Evolutionary conservation across 2,888 invertebrate species (phyloP).

Genomic region (Aphrophora alni): DNA sequence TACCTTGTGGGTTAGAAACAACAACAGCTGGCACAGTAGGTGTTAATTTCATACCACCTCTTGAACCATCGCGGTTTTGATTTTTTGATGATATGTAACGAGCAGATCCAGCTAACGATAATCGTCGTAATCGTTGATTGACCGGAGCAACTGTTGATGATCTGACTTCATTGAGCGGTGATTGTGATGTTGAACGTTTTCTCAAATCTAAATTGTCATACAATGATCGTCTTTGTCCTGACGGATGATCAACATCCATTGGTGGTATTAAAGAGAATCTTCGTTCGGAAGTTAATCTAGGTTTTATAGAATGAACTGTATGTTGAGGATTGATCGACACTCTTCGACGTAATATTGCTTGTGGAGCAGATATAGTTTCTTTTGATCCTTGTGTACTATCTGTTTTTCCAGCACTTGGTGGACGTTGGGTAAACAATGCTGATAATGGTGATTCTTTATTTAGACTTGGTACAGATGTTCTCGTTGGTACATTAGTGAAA

Average conservation of each 20-base stretch:
- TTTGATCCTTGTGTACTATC: neutral
- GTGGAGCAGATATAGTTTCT: neutral
- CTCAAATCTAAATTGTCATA: neutral
- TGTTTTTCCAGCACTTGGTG: neutral
- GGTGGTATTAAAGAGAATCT: slow-evolving; percentile 31
- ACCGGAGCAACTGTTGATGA: neutral
- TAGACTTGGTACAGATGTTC: neutral
- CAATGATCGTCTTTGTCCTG: neutral
- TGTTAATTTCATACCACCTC: neutral
- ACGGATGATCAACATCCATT: slow-evolving; percentile 33
- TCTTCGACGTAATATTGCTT: neutral
- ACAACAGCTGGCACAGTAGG: neutral
- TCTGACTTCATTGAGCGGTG: neutral
- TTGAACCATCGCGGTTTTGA: neutral
- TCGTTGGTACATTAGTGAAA: neutral
- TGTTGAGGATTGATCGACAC: neutral
- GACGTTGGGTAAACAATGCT: neutral
- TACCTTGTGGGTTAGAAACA: neutral
- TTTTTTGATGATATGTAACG: slow-evolving; percentile 25
- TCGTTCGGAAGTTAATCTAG: neutral
- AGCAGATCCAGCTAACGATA: slow-evolving; percentile 22
- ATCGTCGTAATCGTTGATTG: neutral
- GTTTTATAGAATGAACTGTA: neutral
- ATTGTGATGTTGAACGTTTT: slow-evolving; percentile 17
- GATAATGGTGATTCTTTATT: slow-evolving; percentile 3